Base-by-base conservation (phyloP, 1,140 invertebrate genomes). In the Coenobita brevimanus region DNA sequence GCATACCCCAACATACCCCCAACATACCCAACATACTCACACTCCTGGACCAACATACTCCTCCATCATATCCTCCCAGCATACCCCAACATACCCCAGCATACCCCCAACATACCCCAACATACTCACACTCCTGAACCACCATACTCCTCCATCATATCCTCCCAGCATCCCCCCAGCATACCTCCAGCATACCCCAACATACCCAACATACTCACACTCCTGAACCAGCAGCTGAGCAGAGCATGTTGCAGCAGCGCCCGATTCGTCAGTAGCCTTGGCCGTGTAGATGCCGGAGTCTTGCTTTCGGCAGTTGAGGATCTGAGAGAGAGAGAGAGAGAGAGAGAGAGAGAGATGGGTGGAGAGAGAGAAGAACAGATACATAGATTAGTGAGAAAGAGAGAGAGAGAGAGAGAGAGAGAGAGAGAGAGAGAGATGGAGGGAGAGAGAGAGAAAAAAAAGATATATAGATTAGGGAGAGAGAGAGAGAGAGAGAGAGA, bases 241-340 rank as follows among this genome's bases (percentile, higher is more conserved):
- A 54, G 96, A 97, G 92, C 96, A 97, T 78, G 95, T 95, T 8
- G 96, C 94, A 91, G 95, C 96, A 0, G 41, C 62, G 46, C 97
- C 96, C 46, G 96, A 95, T 0, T 93, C 93, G 92, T 98, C 98
- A 64, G 95, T 95, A n/a, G 97, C 98, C 54, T 96, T 94, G 75
- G 97, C 97, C 0, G 97, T 98, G 92, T 99, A 99, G 30, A 97
- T 94, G 21, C 98, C 98, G 1, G 95, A 94, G 93, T 99, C 98
- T 50, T 95, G 95, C 81, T 96, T 96, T 30, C 94, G 93, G 82
- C 96, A 97, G 91, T 98, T 96, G 89, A 95, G 94, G 30, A 99
- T 95, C 90, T 96, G 94, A 81, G 99, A 54, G 41, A 17, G 24
- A 13, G 36, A 15, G 21, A 30, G 30, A 57, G 13, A 36, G 46